Evolutionary conservation across 1,140 invertebrate species (phyloP), one percentile per base, ranked within the genome.

Genomic region (Potamilus streckersoni): DNA sequence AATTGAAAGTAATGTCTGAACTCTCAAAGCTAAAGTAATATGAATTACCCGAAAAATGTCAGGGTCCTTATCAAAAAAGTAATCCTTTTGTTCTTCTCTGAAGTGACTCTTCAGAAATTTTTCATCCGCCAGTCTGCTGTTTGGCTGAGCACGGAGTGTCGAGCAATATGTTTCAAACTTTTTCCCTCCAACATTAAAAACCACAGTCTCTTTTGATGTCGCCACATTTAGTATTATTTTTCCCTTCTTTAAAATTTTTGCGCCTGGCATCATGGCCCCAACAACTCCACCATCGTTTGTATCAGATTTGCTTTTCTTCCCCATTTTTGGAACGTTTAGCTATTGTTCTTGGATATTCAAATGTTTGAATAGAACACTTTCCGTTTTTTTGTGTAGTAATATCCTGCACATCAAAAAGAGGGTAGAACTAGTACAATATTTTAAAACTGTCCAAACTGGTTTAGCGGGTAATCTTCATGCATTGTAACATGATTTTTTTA

Each of bases 31-130:
- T 0, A 49, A 8, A 0, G 38, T 49, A 49, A 49, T 49, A 49
- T 49, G 38, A 4, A 49, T 23, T 71, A 76, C 74, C 56, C 69
- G 57, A 62, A 86, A 86, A 65, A 80, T 74, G 49, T 80, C 83
- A 3, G 82, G 83, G 69, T 86, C 81, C 15, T 83, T 62, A 66
- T 86, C 85, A 68, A 86, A 86, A 70, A 85, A 86, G 71, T 85
- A 85, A 12, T 85, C 83, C 84, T 95, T 95, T 83, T 93, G 94
- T 85, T 98, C 97, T 6, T 79, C 23, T 56, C 83, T 72, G 78
- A 83, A 87, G 71, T 86, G 80, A 23, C 81, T 79, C 56, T 79
- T n/a, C 16, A 84, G 80, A 31, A 85, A 83, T 4, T 73, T 57
- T 1, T 79, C 74, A 38, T 82, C 79, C 11, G 82, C 75, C 14